Base-by-base conservation (phyloP, 2,113 vertebrate species). In the Ptilonorhynchus violaceus region DNA sequence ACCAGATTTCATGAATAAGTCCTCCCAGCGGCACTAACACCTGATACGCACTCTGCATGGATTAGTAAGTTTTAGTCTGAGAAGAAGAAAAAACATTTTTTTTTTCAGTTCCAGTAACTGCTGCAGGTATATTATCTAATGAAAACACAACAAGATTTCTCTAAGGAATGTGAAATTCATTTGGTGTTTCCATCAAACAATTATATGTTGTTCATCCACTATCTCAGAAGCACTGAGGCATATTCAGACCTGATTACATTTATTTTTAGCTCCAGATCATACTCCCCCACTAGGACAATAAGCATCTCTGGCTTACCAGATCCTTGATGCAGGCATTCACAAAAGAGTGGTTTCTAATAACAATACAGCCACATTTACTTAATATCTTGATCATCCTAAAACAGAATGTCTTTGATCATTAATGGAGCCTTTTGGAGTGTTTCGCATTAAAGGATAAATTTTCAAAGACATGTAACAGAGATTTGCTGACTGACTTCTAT, bases 141-240 rank as follows among this genome's bases (percentile, higher is more conserved):
- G 93, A 95, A 97, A 97, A 96, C 76, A 96, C 85, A 96, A 89
- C 22, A 94, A 97, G 82, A 96, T 94, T 97, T 97, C 94, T 97
- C 83, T 80, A 92, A 97, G 92, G 86, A 97, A 96, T 76, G 35
- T 92, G 78, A 92, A 96, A 96, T 88, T 88, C 10, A 2, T 93
- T 96, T 96, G 84, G 50, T 91, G 58, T 96, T 97, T 88, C 85
- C 87, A 95, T 80, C 90, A 94, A 96, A 96, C 94, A 97, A 97
- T 96, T 97, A 88, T 75, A 80, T 72, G 82, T 88, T 95, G 72
- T 87, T 97, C 83, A 93, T 68, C 52, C 72, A 86, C 53, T 53
- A 92, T 92, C 91, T 86, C 27, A 78, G 84, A 96, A 88, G 95
- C 62, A 89, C 44, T 76, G 78, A 96, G 69, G 94, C 77, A 95